A percentile compares a stretch with the other conserved stretches of the same genome.
Conservation (phyloP, 2,113 vertebrate genomes). For the Anser brachyrhynchus region DNA sequence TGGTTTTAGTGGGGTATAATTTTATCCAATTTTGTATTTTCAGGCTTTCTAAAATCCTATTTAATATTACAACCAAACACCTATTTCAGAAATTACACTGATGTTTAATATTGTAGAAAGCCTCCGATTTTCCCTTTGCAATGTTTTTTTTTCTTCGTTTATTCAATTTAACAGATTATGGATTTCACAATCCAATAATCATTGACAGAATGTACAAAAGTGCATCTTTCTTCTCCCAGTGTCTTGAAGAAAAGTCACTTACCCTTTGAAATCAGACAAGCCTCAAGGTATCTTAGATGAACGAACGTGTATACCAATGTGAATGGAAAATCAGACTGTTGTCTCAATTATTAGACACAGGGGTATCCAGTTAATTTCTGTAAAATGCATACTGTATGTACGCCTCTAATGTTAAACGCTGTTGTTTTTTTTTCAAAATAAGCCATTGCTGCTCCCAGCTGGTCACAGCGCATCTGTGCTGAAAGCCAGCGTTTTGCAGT, state of each 20-base stretch:
- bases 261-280: neutral
- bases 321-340: neutral
- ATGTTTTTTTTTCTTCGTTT: neutral
- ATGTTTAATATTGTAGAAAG: neutral
- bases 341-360: accelerated
- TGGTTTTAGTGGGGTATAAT: neutral
- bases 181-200: neutral
- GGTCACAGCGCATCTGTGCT: neutral
- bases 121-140: neutral
- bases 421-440: neutral
- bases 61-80: neutral
- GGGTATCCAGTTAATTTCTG: neutral
- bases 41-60: neutral
- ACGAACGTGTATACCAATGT: neutral
- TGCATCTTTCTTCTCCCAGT: neutral
- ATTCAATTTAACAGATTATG: neutral
- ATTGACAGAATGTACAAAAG: neutral
- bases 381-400: neutral
- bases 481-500: neutral
- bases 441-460: neutral
- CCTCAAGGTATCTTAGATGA: neutral
- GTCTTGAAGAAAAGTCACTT: neutral
- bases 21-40: neutral
- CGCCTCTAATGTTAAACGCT: neutral
- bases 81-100: neutral